Conservation (phyloP, 2,797 vertebrate species). For the Argentina silus region DNA sequence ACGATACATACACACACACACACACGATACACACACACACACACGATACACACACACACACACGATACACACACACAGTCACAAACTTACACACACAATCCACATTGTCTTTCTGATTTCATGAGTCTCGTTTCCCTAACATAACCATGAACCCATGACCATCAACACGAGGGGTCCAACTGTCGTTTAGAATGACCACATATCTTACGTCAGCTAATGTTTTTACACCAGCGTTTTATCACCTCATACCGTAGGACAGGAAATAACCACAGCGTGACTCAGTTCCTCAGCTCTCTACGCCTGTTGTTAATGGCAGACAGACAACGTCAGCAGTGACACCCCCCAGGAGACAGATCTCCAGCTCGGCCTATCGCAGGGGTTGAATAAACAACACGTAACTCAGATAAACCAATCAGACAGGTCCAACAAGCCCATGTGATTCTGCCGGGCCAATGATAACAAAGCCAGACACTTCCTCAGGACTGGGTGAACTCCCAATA, state of each 20-base stretch:
- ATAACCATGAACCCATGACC: not conserved
- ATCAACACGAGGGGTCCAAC: not conserved
- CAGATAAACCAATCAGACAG: not conserved
- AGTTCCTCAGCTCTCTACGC: not conserved
- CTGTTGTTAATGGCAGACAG: constrained; percentile 1
- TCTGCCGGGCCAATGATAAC: too few species aligned
- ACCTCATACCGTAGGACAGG: not conserved
- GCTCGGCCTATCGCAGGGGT: not conserved
- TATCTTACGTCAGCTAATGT: not conserved
- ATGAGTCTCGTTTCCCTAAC: not conserved
- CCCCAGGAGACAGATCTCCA: not conserved
- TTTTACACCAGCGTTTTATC: not conserved
- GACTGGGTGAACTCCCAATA: too few species aligned
- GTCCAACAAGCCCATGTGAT: too few species aligned
- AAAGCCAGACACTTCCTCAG: too few species aligned
- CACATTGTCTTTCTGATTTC: not conserved
- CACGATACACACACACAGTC: constrained; percentile 2
- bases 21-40: constrained; percentile 8
- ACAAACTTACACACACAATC: not conserved
- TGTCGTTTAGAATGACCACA: constrained; percentile 8
- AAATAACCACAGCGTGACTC: not conserved
- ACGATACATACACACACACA: not conserved
- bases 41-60: constrained; percentile 18
- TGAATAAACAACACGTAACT: not conserved
- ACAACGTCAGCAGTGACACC: constrained; percentile 4